A percentile compares a stretch with the other conserved stretches of the same genome.
phyloP scores from a whole-genome alignment of 2,888 invertebrate species.

The Pheosia tremula region DNA sequence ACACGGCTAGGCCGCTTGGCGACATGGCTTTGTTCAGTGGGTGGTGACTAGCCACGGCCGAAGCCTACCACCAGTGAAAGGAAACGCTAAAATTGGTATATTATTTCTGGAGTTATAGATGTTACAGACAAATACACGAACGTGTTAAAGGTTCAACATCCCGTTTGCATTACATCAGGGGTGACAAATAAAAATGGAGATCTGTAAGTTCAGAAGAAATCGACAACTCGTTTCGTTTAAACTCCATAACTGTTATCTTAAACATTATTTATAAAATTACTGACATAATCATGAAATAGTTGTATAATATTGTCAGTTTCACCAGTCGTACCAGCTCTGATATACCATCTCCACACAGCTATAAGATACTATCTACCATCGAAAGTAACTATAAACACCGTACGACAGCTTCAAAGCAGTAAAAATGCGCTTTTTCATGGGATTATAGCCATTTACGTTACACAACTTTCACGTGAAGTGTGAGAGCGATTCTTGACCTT shows the following conservation, averaged over 20 bases:
- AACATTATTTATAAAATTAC: neutral
- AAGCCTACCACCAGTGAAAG: too few relatives aligned
- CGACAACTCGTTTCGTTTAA: neutral
- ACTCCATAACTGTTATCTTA: neutral
- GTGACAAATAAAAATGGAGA: too few relatives aligned
- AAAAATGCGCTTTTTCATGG: conserved; percentile 33
- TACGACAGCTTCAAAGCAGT: conserved; percentile 11
- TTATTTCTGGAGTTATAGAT: too few relatives aligned
- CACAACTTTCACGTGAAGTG: conserved; percentile 38
- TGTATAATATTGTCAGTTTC: conserved; percentile 10
- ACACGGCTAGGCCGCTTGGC: too few relatives aligned
- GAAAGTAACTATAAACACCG: conserved; percentile 16
- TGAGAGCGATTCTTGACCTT: conserved; percentile 14
- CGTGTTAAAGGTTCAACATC: too few relatives aligned
- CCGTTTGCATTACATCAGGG: too few relatives aligned
- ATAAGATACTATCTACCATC: conserved; percentile 7
- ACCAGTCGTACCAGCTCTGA: neutral
- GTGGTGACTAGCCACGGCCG: too few relatives aligned
- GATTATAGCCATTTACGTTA: conserved; percentile 43
- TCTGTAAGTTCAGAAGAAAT: neutral
- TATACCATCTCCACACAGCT: too few relatives aligned
- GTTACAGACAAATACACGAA: too few relatives aligned
- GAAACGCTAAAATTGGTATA: too few relatives aligned
- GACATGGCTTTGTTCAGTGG: too few relatives aligned
- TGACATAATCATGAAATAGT: neutral